Percentiles rank a stretch among this genome's conserved stretches.
Conservation (phyloP, 2,888 invertebrate genomes). For the Pristionchus arcanus region DNA sequence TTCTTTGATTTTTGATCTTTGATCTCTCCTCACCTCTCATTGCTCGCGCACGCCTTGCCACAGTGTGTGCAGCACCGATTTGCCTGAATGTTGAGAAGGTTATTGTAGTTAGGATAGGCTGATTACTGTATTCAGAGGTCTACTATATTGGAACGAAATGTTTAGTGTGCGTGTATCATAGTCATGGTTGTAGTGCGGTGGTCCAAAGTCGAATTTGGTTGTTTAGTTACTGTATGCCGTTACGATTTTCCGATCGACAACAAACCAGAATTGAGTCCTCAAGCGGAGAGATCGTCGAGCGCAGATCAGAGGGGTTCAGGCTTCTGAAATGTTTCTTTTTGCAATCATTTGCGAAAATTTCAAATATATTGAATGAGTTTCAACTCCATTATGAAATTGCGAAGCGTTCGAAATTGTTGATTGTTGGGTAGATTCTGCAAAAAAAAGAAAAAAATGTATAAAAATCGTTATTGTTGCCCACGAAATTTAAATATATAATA, state of each 20-base stretch:
- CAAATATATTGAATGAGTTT: not conserved
- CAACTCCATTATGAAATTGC: not conserved
- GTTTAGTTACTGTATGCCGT: no score
- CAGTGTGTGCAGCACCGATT: slow-evolving; percentile 30
- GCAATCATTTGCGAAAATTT: not conserved
- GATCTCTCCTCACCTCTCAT: slow-evolving; percentile 42
- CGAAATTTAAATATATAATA: no score
- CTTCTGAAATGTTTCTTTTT: not conserved
- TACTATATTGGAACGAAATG: no score
- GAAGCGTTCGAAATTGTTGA: no score
- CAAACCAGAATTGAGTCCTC: slow-evolving; percentile 13
- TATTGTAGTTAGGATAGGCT: not conserved
- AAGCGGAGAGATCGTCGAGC: slow-evolving; percentile 26
- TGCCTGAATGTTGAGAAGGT: not conserved
- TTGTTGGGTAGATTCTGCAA: no score
- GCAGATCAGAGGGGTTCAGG: not conserved
- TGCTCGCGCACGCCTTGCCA: slow-evolving; percentile 41
- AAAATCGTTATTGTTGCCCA: no score
- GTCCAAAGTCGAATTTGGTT: no score
- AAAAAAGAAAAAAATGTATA: no score
- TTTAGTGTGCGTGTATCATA: no score
- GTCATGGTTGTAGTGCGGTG: no score
- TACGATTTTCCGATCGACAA: not conserved
- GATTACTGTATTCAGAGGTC: not conserved
- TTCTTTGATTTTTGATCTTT: not conserved